Base-by-base conservation (phyloP, 2,888 invertebrate species). In the Cryptocephalus primarius region DNA sequence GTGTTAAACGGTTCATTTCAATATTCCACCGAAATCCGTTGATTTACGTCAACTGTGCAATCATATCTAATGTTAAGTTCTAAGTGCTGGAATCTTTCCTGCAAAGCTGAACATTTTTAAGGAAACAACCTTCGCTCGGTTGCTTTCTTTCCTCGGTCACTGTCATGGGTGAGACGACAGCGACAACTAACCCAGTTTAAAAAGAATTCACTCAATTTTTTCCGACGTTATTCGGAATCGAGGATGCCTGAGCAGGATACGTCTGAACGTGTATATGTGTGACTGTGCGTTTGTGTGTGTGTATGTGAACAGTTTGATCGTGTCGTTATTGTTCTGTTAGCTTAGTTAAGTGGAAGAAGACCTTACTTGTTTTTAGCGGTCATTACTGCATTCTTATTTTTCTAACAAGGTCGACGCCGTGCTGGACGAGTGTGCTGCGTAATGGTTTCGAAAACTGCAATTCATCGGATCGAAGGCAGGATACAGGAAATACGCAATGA, bases 301-400 rank as follows among this genome's bases (percentile, higher is more conserved):
- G 22, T 22, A 22, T 22, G 22, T 22, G 22, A 22, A 22, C 22
- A 22, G 22, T 22, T 22, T 22, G 22, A 22, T 22, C 22, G 22
- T 22, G 22, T 22, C 22, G 56, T 54, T 55, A 52, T 34, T 48
- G 44, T 47, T 47, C 47, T 42, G 49, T 46, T 46, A 48, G 45
- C 42, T 22, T 22, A 22, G 22, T 22, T 22, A 22, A 22, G 22
- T 22, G 22, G 22, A 22, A 40, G 40, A 38, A 12, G 32, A 32
- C 31, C 32, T 42, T 10, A n/a, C 42, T 9, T 40, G 44, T 40
- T 39, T 44, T 44, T 44, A 33, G 34, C 22, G 13, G 22, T 12
- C 39, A 11, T 39, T 32, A 39, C 40, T 10, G 33, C 39, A 10
- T 13, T 14, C 8, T 32, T 33, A 39, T 38, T 34, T 10, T 43